Evolutionary conservation across 2,888 invertebrate species (phyloP), one percentile per base, ranked within the genome.

Genomic region (Ischnura elegans): DNA sequence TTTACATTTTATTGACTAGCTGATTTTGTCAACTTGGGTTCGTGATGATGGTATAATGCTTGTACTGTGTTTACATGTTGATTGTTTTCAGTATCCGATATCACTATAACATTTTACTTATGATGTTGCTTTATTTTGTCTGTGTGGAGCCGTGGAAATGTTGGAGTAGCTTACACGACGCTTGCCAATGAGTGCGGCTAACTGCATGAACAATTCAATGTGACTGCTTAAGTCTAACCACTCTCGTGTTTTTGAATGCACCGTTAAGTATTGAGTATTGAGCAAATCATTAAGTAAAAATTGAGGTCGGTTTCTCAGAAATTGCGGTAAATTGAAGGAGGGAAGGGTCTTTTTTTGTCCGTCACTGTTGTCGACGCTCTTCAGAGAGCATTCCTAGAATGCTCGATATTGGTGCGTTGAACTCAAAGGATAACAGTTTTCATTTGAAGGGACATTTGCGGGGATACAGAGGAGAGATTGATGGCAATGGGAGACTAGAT

Each of bases 341-440:
- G 61, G 61, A 29, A 55, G 55, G 42, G 55, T 36, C 87, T 87
- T 51, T 51, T 51, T 51, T 87, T 55, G 51, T 87, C 25, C 87
- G 55, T 29, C 36, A 21, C 87, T 87, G 51, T 51, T 21, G n/a
- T 87, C 47, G n/a, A n/a, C 87, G 87, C 87, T 87, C 16, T 29
- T 21, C 87, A 29, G 29, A n/a, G 46, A 87, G 87, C 87, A 55
- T 87, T 55, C 55, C 87, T 87, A 55, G 87, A 51, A 87, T 51
- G 46, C 87, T 87, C 47, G 61, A 87, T n/a, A n/a, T 51, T 55
- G 42, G 87, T 87, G 55, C 87, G 25, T 87, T 87, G 87, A 87
- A 87, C 87, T 55, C 87, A 42, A n/a, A 87, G 55, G n/a, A 61
- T 87, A 51, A 87, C 87, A 87, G 87, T 87, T 87, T 4, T 61